Base-by-base conservation (phyloP, 2,888 invertebrate genomes). In the Halocaridina rubra region DNA sequence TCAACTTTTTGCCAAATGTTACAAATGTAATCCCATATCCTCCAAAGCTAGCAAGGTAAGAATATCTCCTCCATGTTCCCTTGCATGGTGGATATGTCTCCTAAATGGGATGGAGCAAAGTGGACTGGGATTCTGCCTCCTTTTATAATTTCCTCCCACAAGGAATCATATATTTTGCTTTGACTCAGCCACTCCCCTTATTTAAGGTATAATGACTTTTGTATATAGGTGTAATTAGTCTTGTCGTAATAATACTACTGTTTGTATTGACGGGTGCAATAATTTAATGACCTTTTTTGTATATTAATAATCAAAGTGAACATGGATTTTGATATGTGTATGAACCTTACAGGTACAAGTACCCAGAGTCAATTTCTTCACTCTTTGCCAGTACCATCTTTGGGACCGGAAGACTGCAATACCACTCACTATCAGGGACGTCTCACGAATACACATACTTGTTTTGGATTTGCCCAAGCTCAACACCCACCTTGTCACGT, bases 401-500 rank as follows among this genome's bases (percentile, higher is more conserved):
- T 93, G 67, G 92, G 93, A 86, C 90, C 91, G 22, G 90, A 91
- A 10, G 92, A 92, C 88, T 94, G 94, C 89, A 94, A 94, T 89
- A 93, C 93, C 8, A 93, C 93, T 13, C 93, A 94, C 90, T 94
- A 93, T 89, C 92, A 93, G 85, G 93, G 93, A 33, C 91, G 92
- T 84, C 91, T 94, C 67, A 92, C 92, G n/a, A 90, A 91, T 61
- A 92, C 92, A 88, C 92, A 93, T 89, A 92, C 94, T 86, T 94
- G 94, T 89, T 93, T 93, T 64, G 93, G 93, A n/a, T 84, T 87
- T 87, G 92, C 92, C 7, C 92, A 93, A 86, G 91, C 92, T 5
- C 92, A 93, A 64, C 93, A 93, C 89, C 91, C 92, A 61, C 92
- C 93, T 33, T 94, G 93, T 90, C 93, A 93, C 90, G 94, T 94